These are phyloP conservation scores for Catocala sponsa DNA, from an alignment of 2,888 invertebrate species.

Conservation along the genomic window DNA sequence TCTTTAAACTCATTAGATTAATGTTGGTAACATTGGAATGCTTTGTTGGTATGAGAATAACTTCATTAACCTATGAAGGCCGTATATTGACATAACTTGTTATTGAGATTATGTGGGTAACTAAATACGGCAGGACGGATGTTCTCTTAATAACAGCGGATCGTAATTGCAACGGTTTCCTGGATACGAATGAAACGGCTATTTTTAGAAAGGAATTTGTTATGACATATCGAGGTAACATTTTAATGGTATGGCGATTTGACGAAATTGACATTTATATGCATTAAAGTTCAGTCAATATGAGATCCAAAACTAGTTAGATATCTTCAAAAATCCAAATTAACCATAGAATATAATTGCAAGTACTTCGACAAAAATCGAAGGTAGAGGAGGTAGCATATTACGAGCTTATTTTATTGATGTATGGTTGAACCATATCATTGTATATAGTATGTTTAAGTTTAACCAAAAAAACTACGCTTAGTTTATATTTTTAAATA, in stretches of 20 bases:
- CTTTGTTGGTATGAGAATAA: conserved; percentile 22
- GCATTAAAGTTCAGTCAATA: too few species aligned
- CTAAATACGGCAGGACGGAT: conserved; percentile 10
- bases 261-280: too few species aligned
- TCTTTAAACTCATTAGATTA: conserved; percentile 54
- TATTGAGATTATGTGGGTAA: background rate
- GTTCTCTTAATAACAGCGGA: background rate
- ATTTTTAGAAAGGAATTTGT: background rate
- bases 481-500: too few species aligned
- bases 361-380: too few species aligned
- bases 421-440: too few species aligned
- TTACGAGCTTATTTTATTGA: too few species aligned
- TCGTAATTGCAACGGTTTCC: conserved; percentile 9
- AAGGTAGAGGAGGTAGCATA: too few species aligned
- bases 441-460: too few species aligned
- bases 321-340: too few species aligned
- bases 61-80: conserved; percentile 20
- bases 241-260: background rate
- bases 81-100: background rate
- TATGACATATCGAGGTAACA: background rate
- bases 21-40: conserved; percentile 16
- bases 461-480: too few species aligned
- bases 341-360: too few species aligned
- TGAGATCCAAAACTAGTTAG: too few species aligned
- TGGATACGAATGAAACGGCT: conserved; percentile 1